Evolutionary conservation across 2,888 invertebrate genomes (phyloP).

Genomic region (Acronicta leporina): DNA sequence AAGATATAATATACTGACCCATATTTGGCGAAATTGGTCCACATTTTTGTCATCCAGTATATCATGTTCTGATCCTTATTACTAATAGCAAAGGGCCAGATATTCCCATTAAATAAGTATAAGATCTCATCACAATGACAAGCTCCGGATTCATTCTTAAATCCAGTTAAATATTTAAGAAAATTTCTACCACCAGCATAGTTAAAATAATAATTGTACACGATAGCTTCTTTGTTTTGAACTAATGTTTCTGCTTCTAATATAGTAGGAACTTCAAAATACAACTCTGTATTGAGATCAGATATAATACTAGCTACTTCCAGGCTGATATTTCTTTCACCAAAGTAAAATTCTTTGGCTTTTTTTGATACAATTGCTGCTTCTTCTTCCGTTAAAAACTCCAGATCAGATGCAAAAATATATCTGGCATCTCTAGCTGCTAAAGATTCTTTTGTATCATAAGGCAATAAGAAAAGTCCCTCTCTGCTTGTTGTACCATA

Average conservation of each 20-base stretch:
- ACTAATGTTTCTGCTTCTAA: slow-evolving; percentile 71
- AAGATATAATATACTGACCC: slow-evolving; percentile 65
- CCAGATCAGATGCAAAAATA: slow-evolving; percentile 79
- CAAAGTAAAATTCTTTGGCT: slow-evolving; percentile 81
- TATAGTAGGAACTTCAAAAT: slow-evolving; percentile 78
- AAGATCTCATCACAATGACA: slow-evolving; percentile 81
- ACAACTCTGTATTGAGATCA: slow-evolving; percentile 77
- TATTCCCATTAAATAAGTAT: slow-evolving; percentile 73
- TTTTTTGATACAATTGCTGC: slow-evolving; percentile 64
- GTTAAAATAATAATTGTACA: slow-evolving; percentile 79
- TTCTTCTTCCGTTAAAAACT: slow-evolving; percentile 71
- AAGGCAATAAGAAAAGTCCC: slow-evolving; percentile 67
- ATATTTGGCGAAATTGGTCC: slow-evolving; percentile 84
- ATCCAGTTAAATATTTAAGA: slow-evolving; percentile 68
- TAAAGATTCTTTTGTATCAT: slow-evolving; percentile 62
- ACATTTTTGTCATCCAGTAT: slow-evolving; percentile 74
- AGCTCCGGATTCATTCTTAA: slow-evolving; percentile 68
- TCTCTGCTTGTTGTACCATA: slow-evolving; percentile 77
- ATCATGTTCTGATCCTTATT: slow-evolving; percentile 70
- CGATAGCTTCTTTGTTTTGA: slow-evolving; percentile 57
- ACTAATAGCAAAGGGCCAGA: slow-evolving; percentile 72
- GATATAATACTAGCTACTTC: slow-evolving; percentile 72
- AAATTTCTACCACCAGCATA: slow-evolving; percentile 78
- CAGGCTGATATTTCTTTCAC: slow-evolving; percentile 78
- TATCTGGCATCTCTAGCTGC: slow-evolving; percentile 69